Conservation (phyloP, 2,113 vertebrate genomes). For the Neolamprologus cancellatus region DNA sequence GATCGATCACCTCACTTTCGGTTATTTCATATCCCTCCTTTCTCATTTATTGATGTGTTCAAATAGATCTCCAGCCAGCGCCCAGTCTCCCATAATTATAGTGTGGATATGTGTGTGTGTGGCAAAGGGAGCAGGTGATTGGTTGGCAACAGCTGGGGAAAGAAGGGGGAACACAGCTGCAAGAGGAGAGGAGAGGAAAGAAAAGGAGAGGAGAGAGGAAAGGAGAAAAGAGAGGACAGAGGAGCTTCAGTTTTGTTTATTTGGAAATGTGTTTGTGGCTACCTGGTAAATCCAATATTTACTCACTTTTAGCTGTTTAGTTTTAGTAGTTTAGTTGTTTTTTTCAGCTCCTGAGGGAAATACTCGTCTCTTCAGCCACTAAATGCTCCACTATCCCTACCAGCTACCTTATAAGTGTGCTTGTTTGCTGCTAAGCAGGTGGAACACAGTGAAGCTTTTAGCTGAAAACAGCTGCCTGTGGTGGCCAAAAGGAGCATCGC, state of each 20-base stretch:
- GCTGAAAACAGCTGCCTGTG: background rate
- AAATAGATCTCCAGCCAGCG: constrained; percentile 4
- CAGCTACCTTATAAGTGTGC: background rate
- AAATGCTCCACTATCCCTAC: background rate
- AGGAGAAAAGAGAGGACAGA: background rate
- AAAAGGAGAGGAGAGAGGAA: background rate
- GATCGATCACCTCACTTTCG: background rate
- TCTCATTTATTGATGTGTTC: constrained; percentile 4
- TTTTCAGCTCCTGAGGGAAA: background rate
- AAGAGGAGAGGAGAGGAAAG: background rate
- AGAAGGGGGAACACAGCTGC: constrained; percentile 42
- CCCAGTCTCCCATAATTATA: constrained; percentile 17
- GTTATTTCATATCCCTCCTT: background rate
- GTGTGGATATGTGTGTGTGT: background rate
- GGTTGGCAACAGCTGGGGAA: constrained; percentile 52
- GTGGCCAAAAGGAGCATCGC: background rate
- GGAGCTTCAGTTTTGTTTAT: background rate
- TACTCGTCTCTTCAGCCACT: background rate
- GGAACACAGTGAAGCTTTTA: background rate
- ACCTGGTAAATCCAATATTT: background rate
- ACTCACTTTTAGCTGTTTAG: background rate
- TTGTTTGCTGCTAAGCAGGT: background rate
- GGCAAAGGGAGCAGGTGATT: constrained; percentile 37
- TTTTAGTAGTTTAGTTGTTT: background rate
- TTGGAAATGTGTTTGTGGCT: background rate